Percentiles rank a stretch among this genome's conserved stretches.
Conservation (phyloP, 2,797 vertebrate species). For the Antrozous pallidus region DNA sequence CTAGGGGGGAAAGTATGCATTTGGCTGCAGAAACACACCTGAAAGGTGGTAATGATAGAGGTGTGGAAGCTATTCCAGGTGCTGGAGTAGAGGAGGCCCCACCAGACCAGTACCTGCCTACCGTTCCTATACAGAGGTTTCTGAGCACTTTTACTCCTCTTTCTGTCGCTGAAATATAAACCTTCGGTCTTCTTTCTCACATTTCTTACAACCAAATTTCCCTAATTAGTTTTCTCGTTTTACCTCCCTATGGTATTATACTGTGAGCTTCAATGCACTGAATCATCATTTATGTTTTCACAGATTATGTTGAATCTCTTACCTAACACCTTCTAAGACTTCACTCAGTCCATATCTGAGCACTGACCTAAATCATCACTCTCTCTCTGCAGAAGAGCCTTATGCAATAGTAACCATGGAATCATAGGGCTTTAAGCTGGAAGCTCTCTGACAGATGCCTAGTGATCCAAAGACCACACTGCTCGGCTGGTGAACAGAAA, state of each 20-base stretch:
- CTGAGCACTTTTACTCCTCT: background rate
- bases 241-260: background rate
- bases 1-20: background rate
- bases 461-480: background rate
- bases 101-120: background rate
- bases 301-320: background rate
- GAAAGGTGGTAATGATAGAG: background rate
- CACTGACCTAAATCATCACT: background rate
- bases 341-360: background rate
- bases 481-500: background rate
- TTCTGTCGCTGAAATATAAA: background rate
- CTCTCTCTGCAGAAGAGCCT: background rate
- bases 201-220: background rate
- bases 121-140: background rate
- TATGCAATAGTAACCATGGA: background rate
- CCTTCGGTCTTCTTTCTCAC: background rate
- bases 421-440: background rate
- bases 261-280: background rate
- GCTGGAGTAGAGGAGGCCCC: background rate
- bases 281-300: background rate
- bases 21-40: background rate
- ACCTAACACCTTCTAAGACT: background rate
- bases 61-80: background rate
- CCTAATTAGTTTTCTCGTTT: background rate
- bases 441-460: background rate